phyloP scores from a whole-genome alignment of 2,113 vertebrate genomes.

The Prochilodus magdalenae region DNA sequence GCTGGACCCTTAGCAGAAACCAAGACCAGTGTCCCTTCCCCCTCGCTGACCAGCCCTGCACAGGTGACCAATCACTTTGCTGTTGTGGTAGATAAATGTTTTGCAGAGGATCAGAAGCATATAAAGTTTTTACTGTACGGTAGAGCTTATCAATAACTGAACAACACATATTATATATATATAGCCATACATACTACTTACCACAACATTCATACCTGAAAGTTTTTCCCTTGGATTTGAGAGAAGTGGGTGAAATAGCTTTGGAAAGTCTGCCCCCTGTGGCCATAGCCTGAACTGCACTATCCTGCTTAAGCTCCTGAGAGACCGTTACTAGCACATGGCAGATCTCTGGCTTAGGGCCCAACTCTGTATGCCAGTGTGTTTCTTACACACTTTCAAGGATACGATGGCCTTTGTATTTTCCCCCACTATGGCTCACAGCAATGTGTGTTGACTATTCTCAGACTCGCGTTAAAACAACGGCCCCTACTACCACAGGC shows the following conservation, averaged over 20 bases:
- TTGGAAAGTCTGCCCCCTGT: slow-evolving; percentile 36
- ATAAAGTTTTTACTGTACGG: too few relatives aligned
- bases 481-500: slow-evolving; percentile 49
- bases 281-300: slow-evolving; percentile 49
- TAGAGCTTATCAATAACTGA: too few relatives aligned
- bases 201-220: neutral
- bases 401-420: slow-evolving; percentile 48
- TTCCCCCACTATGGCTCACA: slow-evolving; percentile 62
- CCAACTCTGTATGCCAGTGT: slow-evolving; percentile 57
- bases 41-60: slow-evolving; percentile 65
- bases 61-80: slow-evolving; percentile 75
- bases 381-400: slow-evolving; percentile 66
- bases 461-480: slow-evolving; percentile 55
- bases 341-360: slow-evolving; percentile 62
- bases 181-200: too few relatives aligned
- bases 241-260: neutral
- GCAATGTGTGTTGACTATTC: slow-evolving; percentile 41
- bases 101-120: neutral
- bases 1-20: slow-evolving; percentile 73
- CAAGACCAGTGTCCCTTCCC: slow-evolving; percentile 73
- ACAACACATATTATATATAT: too few relatives aligned
- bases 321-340: slow-evolving; percentile 63
- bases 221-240: neutral
- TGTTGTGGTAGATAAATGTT: neutral
- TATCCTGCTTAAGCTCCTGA: slow-evolving; percentile 47